Conservation (phyloP, 92 coral and sea anemone genomes). For the Siderastrea siderea region DNA sequence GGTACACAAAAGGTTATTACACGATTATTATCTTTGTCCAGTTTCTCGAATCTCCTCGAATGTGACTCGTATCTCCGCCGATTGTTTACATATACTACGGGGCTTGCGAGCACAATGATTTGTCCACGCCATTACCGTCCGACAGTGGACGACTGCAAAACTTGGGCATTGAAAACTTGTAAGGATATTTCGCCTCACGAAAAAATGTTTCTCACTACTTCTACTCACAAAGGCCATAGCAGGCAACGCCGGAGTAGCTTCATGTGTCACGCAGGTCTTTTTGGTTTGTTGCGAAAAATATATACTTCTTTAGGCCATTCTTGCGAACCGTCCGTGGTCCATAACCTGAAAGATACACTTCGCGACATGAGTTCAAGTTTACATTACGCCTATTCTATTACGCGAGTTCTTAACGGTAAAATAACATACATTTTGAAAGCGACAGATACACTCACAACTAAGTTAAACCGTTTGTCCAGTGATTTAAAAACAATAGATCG, state of each 20-base stretch:
- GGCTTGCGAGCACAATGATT: constrained; percentile 18
- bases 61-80: constrained; percentile 44
- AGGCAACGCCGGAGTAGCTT: constrained; percentile 31
- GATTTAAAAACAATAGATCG: not conserved
- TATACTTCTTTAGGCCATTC: constrained; percentile 47
- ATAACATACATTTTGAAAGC: not conserved
- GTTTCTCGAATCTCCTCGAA: constrained; percentile 16
- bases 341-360: constrained; percentile 39
- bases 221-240: not conserved
- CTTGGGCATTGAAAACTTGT: constrained; percentile 38
- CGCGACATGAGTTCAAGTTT: constrained; percentile 24
- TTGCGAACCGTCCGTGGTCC: constrained; percentile 31
- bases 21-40: constrained; percentile 20
- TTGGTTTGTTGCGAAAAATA: constrained; percentile 47
- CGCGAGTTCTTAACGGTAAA: constrained; percentile 28
- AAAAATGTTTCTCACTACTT: constrained; percentile 25
- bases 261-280: constrained; percentile 61
- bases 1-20: constrained; percentile 18
- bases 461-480: not conserved
- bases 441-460: constrained; percentile 43
- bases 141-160: constrained; percentile 18
- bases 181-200: constrained; percentile 4
- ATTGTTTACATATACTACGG: constrained; percentile 30
- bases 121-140: constrained; percentile 30
- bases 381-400: not conserved